Evolutionary conservation across 2,888 invertebrate species (phyloP).

Genomic region (Lissocephala sabroskyi): DNA sequence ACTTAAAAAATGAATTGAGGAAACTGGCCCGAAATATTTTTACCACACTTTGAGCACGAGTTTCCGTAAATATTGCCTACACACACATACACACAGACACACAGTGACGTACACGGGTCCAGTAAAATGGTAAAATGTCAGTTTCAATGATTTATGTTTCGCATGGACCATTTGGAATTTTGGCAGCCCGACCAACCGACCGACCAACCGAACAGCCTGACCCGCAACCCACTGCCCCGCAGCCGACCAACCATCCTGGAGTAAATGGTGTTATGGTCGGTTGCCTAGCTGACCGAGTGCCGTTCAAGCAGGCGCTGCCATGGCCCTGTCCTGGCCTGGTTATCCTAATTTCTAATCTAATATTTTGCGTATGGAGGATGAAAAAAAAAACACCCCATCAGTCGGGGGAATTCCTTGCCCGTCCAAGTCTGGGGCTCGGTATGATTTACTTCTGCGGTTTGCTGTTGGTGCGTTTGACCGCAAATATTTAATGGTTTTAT

Average conservation of each 20-base stretch:
- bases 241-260: constrained; percentile 7
- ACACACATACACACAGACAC: constrained; percentile 7
- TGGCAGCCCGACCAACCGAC: constrained; percentile 28
- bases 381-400: constrained; percentile 34
- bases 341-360: constrained; percentile 65
- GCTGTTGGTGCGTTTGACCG: constrained; percentile 62
- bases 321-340: constrained; percentile 21
- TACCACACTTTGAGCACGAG: no score
- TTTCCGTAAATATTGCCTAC: constrained; percentile 7
- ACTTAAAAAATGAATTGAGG: no score
- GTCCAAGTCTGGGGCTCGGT: constrained; percentile 40
- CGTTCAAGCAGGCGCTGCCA: no score
- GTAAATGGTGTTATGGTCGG: constrained; percentile 51
- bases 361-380: constrained; percentile 47
- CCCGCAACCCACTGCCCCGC: background rate
- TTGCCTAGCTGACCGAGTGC: constrained; percentile 29
- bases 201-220: background rate
- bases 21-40: no score
- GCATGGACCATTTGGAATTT: constrained; percentile 58
- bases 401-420: no score
- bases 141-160: constrained; percentile 69
- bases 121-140: constrained; percentile 67
- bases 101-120: constrained; percentile 36
- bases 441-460: constrained; percentile 62
- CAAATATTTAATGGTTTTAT: constrained; percentile 65